Base-by-base conservation (phyloP, 2,797 vertebrate genomes). In the Bufotes viridis region DNA sequence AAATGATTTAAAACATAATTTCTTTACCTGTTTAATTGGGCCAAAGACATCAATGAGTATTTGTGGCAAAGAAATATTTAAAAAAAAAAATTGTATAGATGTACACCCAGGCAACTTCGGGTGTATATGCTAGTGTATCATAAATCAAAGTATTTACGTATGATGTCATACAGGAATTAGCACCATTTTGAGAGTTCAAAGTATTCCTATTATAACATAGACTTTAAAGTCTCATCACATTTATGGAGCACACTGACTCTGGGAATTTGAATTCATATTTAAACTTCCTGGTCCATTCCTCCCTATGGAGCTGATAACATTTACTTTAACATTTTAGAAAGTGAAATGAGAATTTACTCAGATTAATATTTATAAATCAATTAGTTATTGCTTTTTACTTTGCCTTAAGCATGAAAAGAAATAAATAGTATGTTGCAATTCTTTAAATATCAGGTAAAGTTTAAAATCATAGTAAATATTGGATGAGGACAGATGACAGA, bases 341-440 rank as follows among this genome's bases (percentile, higher is more conserved):
- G 83, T 61, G 53, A 85, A 85, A 88, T 81, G 80, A n/a, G 17
- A 88, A 67, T 88, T 84, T 74, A 85, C 61, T n/a, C 55, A 11
- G 51, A 85, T 85, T 85, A 81, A 85, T 85, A 88, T 88, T 85
- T 80, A 85, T 85, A 55, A 61, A 63, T 84, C 13, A 70, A 79
- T 85, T 51, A 67, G 79, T 85, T 88, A 42, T 70, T 49, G 26
- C 11, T 82, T 78, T 75, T 65, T 58, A 24, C 7, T 63, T 81
- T 51, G n/a, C 49, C 42, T 58, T 69, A 69, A 26, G 51, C 70
- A 51, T 63, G 13, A 82, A 53, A 58, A 29, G 14, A 8, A 29
- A 58, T 7, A 0, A 83, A 22, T 78, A 29, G 24, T 1, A 20
- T 13, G 11, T 61, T 14, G 42, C 3, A 42, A 26, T 76, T 61